These are phyloP conservation scores for Virgularia gustaviana DNA, from an alignment of 92 coral and sea anemone genomes.

Conservation along the genomic window DNA sequence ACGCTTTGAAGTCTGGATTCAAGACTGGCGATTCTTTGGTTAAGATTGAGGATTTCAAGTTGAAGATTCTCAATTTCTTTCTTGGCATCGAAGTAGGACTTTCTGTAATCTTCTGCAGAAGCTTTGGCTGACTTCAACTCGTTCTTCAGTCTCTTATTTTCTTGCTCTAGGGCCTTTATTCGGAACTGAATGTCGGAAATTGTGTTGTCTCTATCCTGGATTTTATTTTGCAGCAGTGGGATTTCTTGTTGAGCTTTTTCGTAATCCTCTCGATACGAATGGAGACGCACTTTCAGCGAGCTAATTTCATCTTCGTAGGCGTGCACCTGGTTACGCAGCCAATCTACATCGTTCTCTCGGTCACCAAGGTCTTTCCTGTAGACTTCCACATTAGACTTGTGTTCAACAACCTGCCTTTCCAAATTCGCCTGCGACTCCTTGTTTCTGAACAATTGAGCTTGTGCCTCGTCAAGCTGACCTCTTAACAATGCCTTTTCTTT, in stretches of 20 bases:
- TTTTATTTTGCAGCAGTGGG: slow-evolving; percentile 46
- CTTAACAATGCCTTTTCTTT: slow-evolving; percentile 78
- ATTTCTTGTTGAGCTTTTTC: slow-evolving; percentile 78
- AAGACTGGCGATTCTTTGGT: slow-evolving; percentile 64
- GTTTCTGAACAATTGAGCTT: slow-evolving; percentile 65
- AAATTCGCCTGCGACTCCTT: slow-evolving; percentile 62
- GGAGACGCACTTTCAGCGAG: slow-evolving; percentile 64
- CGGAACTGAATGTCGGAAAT: slow-evolving; percentile 65
- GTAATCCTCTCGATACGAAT: slow-evolving; percentile 64
- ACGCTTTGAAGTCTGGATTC: slow-evolving; percentile 74
- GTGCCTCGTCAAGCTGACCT: slow-evolving; percentile 77
- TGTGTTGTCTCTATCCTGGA: slow-evolving; percentile 74
- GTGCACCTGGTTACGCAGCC: slow-evolving; percentile 67
- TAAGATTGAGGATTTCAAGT: slow-evolving; percentile 69
- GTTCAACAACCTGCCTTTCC: slow-evolving; percentile 65
- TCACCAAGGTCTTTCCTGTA: slow-evolving; percentile 68
- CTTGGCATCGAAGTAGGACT: slow-evolving; percentile 60
- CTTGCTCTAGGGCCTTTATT: slow-evolving; percentile 64
- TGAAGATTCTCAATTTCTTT: slow-evolving; percentile 80
- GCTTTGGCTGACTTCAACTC: slow-evolving; percentile 64
- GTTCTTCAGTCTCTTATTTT: slow-evolving; percentile 72
- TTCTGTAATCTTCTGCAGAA: slow-evolving; percentile 66
- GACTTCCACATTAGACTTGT: slow-evolving; percentile 60
- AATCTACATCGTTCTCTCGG: slow-evolving; percentile 68
- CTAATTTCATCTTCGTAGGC: slow-evolving; percentile 76